A percentile compares a stretch with the other conserved stretches of the same genome.
phyloP scores from a whole-genome alignment of 1,140 invertebrate species.

The Aricia agestis region DNA sequence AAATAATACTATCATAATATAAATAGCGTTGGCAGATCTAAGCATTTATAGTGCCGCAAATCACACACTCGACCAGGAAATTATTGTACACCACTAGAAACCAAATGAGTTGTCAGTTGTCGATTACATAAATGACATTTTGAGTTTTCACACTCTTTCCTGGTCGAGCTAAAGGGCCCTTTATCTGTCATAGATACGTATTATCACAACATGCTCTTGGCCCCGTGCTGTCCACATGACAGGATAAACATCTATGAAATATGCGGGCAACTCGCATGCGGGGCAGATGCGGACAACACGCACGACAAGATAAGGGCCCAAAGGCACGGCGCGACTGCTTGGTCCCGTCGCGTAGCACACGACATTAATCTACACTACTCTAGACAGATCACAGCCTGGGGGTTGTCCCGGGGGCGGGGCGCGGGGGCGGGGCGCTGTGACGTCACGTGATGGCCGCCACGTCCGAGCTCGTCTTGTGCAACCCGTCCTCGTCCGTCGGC shows the following conservation, averaged over 20 bases:
- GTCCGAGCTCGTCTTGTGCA: conserved; percentile 51
- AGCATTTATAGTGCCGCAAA: not conserved
- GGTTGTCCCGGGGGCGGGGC: conserved; percentile 37
- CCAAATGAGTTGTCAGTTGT: too few relatives aligned
- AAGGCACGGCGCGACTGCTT: conserved; percentile 39
- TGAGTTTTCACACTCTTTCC: too few relatives aligned
- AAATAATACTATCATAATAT: conserved; percentile 4
- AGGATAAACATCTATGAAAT: too few relatives aligned
- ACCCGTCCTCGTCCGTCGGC: conserved; percentile 65
- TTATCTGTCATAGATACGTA: too few relatives aligned
- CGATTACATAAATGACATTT: too few relatives aligned
- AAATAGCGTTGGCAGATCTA: conserved; percentile 22
- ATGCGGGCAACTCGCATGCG: too few relatives aligned
- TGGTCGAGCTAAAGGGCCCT: too few relatives aligned
- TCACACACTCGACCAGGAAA: not conserved
- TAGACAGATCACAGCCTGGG: conserved; percentile 70
- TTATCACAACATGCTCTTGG: too few relatives aligned
- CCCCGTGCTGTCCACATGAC: too few relatives aligned
- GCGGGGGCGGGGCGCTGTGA: conserved; percentile 15
- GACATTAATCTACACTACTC: conserved; percentile 1
- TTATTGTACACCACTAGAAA: too few relatives aligned
- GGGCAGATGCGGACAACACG: too few relatives aligned
- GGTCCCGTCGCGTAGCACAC: conserved; percentile 26
- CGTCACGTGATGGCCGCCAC: conserved; percentile 66
- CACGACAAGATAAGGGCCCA: too few relatives aligned